Base-by-base conservation (phyloP, 2,113 vertebrate species). In the Melanocharis versteri region DNA sequence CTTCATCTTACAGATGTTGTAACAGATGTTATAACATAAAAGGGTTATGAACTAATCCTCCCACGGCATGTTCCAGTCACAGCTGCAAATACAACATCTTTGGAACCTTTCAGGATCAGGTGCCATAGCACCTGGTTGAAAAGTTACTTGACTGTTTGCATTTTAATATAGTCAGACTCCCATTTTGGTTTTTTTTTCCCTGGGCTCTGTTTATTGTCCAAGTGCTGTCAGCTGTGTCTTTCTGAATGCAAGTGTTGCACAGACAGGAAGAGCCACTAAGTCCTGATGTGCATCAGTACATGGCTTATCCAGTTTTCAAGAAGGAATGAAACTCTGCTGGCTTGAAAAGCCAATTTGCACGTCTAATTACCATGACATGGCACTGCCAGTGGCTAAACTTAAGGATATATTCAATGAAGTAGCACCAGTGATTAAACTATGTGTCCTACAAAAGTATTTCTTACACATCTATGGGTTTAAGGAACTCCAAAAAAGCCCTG, bases 341-440 rank as follows among this genome's bases (percentile, higher is more conserved):
- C 79, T 96, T 70, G 76, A 90, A 95, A 96, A 94, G 76, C 88
- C 88, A 93, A 86, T 97, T 87, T 97, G 85, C 56, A 92, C 76
- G 90, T 95, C 64, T 94, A 93, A 91, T 92, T 92, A 89, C 87
- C 83, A 89, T 39, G 79, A 68, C 83, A 88, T 8, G 10, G 37
- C n/a, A 75, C 60, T 90, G 72, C 51, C 76, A 90, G 30, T 53
- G 48, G 83, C 71, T 78, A 51, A 86, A 88, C 65, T 68, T 30
- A 51, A 86, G 72, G 83, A 88, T 60, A 45, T 30, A 68, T 26
- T 92, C 76, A 53, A 45, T 37, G 76, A 81, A 93, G 56, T 48
- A 83, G 60, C 82, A 95, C 26, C 40, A 87, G 35, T 37, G 47
- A 92, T 78, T 93, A 90, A 95, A 92, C 47, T 50, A 30, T 1